Conservation (phyloP, 2,888 invertebrate genomes). For the Aricia artaxerxes region DNA sequence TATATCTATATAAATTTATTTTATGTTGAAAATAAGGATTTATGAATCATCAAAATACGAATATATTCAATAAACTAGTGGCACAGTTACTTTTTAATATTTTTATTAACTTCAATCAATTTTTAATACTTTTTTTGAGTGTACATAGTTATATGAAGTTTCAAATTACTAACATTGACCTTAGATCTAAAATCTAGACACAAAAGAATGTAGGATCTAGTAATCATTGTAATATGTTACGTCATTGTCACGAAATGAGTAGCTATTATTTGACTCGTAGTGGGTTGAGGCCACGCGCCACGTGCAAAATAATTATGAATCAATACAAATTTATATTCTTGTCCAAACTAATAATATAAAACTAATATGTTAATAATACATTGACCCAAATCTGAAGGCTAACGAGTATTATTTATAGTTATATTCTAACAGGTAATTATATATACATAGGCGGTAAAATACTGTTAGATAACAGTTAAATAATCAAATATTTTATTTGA, state of each 20-base stretch:
- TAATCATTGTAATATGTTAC: slow-evolving; percentile 15
- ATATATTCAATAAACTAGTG: not conserved
- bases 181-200: not conserved
- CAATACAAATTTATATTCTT: slow-evolving; percentile 3
- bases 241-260: slow-evolving; percentile 2
- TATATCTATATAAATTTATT: not conserved
- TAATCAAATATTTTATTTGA: no score
- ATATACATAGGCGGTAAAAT: not conserved
- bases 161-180: not conserved
- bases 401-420: not conserved
- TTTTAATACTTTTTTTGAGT: not conserved
- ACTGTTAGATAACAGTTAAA: no score
- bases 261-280: not conserved
- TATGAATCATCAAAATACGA: not conserved
- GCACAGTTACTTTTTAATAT: not conserved
- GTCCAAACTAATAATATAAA: slow-evolving; percentile 6
- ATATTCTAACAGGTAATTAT: not conserved
- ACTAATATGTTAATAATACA: slow-evolving; percentile 8
- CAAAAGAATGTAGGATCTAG: slow-evolving; percentile 1
- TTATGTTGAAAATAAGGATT: not conserved
- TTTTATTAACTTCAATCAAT: not conserved
- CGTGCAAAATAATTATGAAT: slow-evolving; percentile 13
- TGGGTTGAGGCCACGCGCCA: slow-evolving; percentile 11
- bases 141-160: not conserved
- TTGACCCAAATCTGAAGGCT: slow-evolving; percentile 13